Base-by-base conservation (phyloP, 2,888 invertebrate species). In the Drosophila helvetica region DNA sequence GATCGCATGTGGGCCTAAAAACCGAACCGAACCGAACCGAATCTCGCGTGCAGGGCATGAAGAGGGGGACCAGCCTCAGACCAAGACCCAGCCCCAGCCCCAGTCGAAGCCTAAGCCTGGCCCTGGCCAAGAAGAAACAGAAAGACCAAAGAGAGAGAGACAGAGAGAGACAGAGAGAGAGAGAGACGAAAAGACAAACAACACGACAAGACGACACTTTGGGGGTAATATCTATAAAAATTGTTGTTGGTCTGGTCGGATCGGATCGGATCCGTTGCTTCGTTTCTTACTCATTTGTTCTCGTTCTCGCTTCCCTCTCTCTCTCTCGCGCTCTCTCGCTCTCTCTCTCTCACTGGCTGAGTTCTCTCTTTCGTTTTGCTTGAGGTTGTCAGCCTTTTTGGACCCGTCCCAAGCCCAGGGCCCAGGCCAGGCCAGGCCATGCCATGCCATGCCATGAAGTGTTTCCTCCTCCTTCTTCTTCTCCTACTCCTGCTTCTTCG, bases 341-440 rank as follows among this genome's bases (percentile, higher is more conserved):
- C 12, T 30, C 47, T 47, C 22, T 27, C 57, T 38, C n/a, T 27
- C 57, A 22, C 22, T 53, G 33, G 12, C 52, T 52, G 47, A 66
- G 53, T 65, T 73, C 58, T 47, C 22, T 27, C 43, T 43, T 42
- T 25, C n/a, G 38, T 59, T 48, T 53, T 48, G 38, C 30, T 59
- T 50, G 87, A 89, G 88, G 89, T 88, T 88, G 89, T 86, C 88
- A 88, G 89, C 89, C 89, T 89, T 84, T 87, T 75, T 78, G 80
- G 75, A 74, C 77, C 68, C 80, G 68, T 77, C 38, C 85, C 78
- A 71, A 5, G 22, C 22, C 22, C 22, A 75, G 80, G 75, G 30
- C 30, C 1, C 30, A 82, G 80, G 47, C 62, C 59, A 48, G 30
- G 9, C 1, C 30, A 82, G 80, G 47, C 62, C 59, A 48, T 10